Conservation (phyloP, 2,888 invertebrate genomes). For the Platycheirus albimanus region DNA sequence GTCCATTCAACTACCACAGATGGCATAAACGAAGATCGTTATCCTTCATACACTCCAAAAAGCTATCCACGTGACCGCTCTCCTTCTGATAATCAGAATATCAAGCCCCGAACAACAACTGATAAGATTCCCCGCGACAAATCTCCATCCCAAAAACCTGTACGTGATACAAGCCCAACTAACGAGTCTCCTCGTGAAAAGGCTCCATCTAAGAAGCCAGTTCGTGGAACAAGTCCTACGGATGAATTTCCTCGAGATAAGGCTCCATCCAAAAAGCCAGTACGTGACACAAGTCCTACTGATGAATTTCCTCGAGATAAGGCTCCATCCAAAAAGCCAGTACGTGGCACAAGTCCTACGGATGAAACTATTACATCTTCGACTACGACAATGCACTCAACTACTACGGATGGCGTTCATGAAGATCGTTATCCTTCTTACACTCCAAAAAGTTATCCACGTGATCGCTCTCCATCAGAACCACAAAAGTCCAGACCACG, state of each 20-base stretch:
- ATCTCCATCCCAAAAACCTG: not conserved
- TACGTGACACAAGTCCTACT: constrained; percentile 1
- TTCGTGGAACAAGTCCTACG: constrained; percentile 13
- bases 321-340: constrained; percentile 9
- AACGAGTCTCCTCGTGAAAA: constrained; percentile 8
- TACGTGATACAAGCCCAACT: not conserved
- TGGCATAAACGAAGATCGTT: constrained; percentile 12
- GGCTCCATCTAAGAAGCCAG: constrained; percentile 15
- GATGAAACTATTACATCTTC: constrained; percentile 11
- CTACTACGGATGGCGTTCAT: not conserved
- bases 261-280: constrained; percentile 14
- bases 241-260: not conserved
- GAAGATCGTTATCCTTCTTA: constrained; percentile 34
- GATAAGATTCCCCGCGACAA: not conserved
- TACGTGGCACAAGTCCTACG: not conserved
- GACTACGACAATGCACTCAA: constrained; percentile 20
- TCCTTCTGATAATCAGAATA: not conserved
- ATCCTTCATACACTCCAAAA: constrained; percentile 33
- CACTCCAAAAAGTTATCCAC: constrained; percentile 9
- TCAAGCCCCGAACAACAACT: not conserved
- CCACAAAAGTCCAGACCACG: not conserved
- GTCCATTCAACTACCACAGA: constrained; percentile 16
- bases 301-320: constrained; percentile 7
- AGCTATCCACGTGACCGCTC: constrained; percentile 5
- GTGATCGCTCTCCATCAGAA: constrained; percentile 5